Conservation (phyloP, 2,888 invertebrate genomes). For the Antheraea yamamai region DNA sequence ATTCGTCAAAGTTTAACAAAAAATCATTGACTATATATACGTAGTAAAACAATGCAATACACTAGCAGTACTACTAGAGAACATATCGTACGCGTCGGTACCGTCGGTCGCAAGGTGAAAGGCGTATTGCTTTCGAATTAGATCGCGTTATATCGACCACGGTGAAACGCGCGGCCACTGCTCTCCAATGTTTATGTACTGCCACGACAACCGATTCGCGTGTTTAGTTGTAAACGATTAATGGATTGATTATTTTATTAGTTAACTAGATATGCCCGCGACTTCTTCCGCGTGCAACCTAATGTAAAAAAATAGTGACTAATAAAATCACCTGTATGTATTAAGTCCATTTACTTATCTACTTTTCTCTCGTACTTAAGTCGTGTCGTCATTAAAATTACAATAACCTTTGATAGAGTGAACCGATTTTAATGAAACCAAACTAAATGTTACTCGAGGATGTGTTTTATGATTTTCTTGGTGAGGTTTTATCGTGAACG, state of each 20-base stretch:
- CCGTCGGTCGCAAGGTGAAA: conserved; percentile 72
- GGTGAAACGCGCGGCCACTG: conserved; percentile 61
- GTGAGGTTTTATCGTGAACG: no score
- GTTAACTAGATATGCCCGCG: no score
- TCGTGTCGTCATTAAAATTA: no score
- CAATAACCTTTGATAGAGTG: no score
- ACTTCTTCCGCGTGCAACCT: no score
- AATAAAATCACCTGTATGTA: no score
- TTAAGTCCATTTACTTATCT: no score
- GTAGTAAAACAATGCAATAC: conserved; percentile 24
- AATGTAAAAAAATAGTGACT: no score
- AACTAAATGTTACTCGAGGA: no score
- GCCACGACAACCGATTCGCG: conserved; percentile 37
- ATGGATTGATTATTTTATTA: not conserved
- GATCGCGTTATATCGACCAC: conserved; percentile 71
- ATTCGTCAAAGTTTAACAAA: not conserved
- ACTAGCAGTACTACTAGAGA: conserved; percentile 33
- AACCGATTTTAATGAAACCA: no score
- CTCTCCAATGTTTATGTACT: conserved; percentile 51
- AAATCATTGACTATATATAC: conserved; percentile 7
- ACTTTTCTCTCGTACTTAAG: no score
- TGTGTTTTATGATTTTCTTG: no score
- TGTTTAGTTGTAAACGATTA: conserved; percentile 8
- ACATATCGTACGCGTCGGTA: conserved; percentile 47
- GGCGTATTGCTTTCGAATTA: conserved; percentile 80